Evolutionary conservation across 2,797 vertebrate species (phyloP).

Genomic region (Hoplostethus mediterraneus): DNA sequence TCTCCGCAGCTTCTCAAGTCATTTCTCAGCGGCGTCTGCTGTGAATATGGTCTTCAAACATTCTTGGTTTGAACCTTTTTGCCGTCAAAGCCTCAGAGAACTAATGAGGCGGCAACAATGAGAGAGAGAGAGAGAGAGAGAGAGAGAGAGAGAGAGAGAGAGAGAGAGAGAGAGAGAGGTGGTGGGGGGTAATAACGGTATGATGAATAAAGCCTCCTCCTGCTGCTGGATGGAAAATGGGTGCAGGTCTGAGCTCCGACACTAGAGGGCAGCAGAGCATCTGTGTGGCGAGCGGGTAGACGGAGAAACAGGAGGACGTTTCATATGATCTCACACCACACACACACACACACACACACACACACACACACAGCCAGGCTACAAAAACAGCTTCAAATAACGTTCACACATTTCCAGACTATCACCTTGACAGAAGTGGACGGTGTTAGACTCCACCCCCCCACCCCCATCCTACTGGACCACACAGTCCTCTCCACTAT

Average conservation of each 20-base stretch:
- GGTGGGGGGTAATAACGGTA: neutral
- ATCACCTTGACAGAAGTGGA: slow-evolving; percentile 37
- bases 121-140: neutral
- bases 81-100: slow-evolving; percentile 31
- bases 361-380: neutral
- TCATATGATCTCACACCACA: slow-evolving; percentile 8
- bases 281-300: slow-evolving; percentile 27
- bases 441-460: slow-evolving; percentile 31
- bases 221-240: slow-evolving; percentile 9
- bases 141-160: neutral
- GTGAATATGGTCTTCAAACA: slow-evolving; percentile 30
- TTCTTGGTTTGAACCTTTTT: slow-evolving; percentile 31
- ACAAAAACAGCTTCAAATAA: slow-evolving; percentile 24
- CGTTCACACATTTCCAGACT: slow-evolving; percentile 57
- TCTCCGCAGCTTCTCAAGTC: slow-evolving; percentile 17
- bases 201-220: no score
- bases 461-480: neutral
- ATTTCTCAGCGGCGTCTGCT: slow-evolving; percentile 30
- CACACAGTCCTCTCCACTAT: neutral
- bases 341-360: neutral
- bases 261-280: slow-evolving; percentile 76
- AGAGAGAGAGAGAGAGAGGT: neutral
- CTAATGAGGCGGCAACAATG: slow-evolving; percentile 38
- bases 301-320: slow-evolving; percentile 18
- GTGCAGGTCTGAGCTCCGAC: slow-evolving; percentile 12